Evolutionary conservation across 2,113 vertebrate genomes (phyloP).

Genomic region (Brachirus orientalis): DNA sequence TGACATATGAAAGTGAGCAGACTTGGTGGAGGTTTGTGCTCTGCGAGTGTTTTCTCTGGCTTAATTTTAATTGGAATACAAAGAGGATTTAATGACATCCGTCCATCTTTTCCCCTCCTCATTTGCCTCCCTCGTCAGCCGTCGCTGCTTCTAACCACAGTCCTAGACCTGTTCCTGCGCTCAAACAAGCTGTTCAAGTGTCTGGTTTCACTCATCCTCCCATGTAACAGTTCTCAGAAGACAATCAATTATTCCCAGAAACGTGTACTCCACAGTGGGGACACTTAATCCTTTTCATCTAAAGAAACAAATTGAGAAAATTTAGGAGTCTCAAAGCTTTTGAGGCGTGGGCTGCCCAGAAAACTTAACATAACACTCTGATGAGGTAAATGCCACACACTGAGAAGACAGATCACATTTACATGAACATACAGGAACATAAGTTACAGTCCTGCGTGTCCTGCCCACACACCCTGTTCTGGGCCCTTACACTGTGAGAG

Average conservation of each 20-base stretch:
- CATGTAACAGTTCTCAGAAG: constrained; percentile 56
- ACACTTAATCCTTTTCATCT: constrained; percentile 57
- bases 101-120: background rate
- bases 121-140: background rate
- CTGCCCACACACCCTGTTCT: constrained; percentile 12
- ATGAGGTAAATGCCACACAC: background rate
- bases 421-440: constrained; percentile 3
- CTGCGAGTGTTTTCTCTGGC: no score
- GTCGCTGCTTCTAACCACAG: background rate
- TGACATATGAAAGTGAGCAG: no score
- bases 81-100: background rate
- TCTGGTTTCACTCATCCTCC: constrained; percentile 51
- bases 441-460: background rate
- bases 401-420: background rate
- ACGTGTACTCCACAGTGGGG: constrained; percentile 33
- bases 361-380: background rate
- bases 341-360: constrained; percentile 19
- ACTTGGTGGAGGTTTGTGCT: no score
- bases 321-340: constrained; percentile 34
- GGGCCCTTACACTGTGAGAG: constrained; percentile 35
- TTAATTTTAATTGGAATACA: no score
- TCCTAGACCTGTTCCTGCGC: constrained; percentile 10
- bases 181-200: constrained; percentile 18
- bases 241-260: constrained; percentile 68
- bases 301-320: constrained; percentile 43